A percentile compares a stretch with the other conserved stretches of the same genome.
Conservation (phyloP, 1,140 invertebrate genomes). For the Meloidogyne exigua region DNA sequence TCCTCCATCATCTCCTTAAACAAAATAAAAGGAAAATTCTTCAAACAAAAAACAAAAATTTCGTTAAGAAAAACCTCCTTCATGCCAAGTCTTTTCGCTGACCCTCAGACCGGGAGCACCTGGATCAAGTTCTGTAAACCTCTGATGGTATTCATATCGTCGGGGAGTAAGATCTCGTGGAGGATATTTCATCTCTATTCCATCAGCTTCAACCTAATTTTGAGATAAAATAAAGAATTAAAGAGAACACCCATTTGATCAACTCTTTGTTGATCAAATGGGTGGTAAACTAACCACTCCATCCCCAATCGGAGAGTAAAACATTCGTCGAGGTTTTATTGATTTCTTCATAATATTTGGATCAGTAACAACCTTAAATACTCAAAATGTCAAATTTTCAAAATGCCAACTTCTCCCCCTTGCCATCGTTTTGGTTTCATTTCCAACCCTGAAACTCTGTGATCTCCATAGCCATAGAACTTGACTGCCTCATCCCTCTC, state of each 20-base stretch:
- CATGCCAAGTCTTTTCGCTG: constrained; percentile 43
- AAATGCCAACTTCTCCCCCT: constrained; percentile 51
- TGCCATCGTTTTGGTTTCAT: constrained; percentile 53
- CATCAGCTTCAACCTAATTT: constrained; percentile 53
- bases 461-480: constrained; percentile 60
- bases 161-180: constrained; percentile 55
- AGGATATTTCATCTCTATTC: constrained; percentile 58
- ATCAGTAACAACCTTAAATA: constrained; percentile 48
- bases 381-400: background rate
- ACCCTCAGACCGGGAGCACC: constrained; percentile 40
- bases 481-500: constrained; percentile 46
- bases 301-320: constrained; percentile 62
- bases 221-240: background rate
- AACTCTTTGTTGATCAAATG: background rate
- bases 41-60: background rate
- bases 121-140: constrained; percentile 46
- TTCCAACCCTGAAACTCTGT: constrained; percentile 58
- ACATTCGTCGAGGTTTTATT: constrained; percentile 54
- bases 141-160: constrained; percentile 42
- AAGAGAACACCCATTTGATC: background rate
- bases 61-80: constrained; percentile 20
- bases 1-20: background rate
- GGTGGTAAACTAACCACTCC: constrained; percentile 26
- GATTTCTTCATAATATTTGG: constrained; percentile 47
- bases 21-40: background rate